Percentiles rank a stretch among this genome's conserved stretches.
These are phyloP conservation scores for Alcis repandata DNA, from an alignment of 2,888 invertebrate species.

Conservation along the genomic window DNA sequence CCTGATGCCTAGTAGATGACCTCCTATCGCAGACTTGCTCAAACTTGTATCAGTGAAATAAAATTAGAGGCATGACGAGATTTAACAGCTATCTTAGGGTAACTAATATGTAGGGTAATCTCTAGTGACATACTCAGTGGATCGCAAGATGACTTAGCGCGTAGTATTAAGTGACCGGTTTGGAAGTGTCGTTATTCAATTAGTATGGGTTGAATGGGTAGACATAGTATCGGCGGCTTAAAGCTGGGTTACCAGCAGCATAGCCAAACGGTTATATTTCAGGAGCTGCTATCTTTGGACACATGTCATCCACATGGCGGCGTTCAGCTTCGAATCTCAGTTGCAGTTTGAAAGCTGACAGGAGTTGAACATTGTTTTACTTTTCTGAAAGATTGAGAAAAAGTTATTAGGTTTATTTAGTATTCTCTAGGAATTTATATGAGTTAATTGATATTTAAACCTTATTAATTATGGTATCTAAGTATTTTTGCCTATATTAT, in stretches of 20 bases:
- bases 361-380: background rate
- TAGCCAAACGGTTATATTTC: background rate
- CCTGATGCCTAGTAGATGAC: slow-evolving; percentile 61
- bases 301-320: background rate
- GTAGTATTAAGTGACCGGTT: background rate
- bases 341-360: background rate
- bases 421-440: no score
- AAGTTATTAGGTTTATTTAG: no score
- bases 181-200: background rate
- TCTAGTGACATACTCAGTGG: background rate
- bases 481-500: background rate
- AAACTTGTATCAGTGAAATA: slow-evolving; percentile 14
- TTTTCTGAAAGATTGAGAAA: no score
- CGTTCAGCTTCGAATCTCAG: background rate
- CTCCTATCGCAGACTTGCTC: slow-evolving; percentile 43
- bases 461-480: background rate
- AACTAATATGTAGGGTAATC: background rate
- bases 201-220: background rate
- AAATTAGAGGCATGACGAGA: slow-evolving; percentile 3
- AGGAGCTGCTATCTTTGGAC: background rate
- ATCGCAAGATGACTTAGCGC: background rate
- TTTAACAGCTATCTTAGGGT: background rate
- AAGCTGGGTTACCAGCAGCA: background rate
- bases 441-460: no score
- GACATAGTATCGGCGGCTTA: background rate